phyloP scores from a whole-genome alignment of 2,113 vertebrate genomes.

The Artemisiospiza belli region DNA sequence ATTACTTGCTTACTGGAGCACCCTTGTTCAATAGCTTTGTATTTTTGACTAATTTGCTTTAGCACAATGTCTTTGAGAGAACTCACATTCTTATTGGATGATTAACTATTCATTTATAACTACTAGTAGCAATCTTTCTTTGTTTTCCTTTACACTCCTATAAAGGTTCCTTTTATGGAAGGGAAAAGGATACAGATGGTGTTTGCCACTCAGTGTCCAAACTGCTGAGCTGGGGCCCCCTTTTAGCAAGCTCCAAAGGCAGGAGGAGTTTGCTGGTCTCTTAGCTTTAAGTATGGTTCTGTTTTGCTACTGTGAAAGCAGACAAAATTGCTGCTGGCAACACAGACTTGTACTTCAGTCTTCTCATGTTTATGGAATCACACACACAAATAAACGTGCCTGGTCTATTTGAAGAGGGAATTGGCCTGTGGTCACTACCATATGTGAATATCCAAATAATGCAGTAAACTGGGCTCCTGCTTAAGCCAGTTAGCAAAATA shows the following conservation, averaged over 20 bases:
- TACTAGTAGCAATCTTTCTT: conserved; percentile 56
- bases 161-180: conserved; percentile 73
- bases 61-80: background rate
- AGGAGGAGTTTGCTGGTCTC: conserved; percentile 43
- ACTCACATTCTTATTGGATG: conserved; percentile 29
- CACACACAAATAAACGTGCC: conserved; percentile 43
- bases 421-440: conserved; percentile 52
- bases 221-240: conserved; percentile 42
- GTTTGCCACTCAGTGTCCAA: conserved; percentile 59
- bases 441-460: background rate
- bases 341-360: background rate
- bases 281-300: conserved; percentile 43
- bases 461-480: background rate
- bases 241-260: conserved; percentile 50
- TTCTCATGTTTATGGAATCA: conserved; percentile 64
- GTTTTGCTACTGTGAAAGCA: conserved; percentile 65
- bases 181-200: conserved; percentile 76
- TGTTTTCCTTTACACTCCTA: conserved; percentile 62
- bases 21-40: background rate
- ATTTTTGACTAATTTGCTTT: background rate
- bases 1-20: background rate
- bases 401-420: conserved; percentile 53
- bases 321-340: conserved; percentile 65
- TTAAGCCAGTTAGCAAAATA: conserved; percentile 6
- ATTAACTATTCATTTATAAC: conserved; percentile 52